Evolutionary conservation across 2,888 invertebrate genomes (phyloP).

Genomic region (Nomada hirtipes): DNA sequence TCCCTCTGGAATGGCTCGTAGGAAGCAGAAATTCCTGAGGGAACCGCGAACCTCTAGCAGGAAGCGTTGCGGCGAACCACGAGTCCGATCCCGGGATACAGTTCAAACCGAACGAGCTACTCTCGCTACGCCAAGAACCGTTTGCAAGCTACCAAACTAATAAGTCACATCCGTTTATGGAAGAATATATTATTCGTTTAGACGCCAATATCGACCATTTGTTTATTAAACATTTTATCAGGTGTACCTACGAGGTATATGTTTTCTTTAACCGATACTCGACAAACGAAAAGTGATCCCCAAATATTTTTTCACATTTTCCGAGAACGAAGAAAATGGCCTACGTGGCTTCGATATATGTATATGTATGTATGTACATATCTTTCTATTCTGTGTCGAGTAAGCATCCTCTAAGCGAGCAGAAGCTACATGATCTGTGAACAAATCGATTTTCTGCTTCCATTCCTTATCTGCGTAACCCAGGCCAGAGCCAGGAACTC

Average conservation of each 20-base stretch:
- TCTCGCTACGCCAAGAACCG: slow-evolving; percentile 89
- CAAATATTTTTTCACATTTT: slow-evolving; percentile 38
- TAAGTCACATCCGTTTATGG: not conserved
- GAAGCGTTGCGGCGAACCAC: slow-evolving; percentile 93
- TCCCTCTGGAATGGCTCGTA: slow-evolving; percentile 69
- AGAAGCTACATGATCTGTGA: slow-evolving; percentile 68
- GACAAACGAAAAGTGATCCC: too few species aligned
- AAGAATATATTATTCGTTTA: slow-evolving; percentile 6
- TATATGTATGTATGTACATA: slow-evolving; percentile 19
- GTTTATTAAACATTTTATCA: not conserved
- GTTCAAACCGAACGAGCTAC: slow-evolving; percentile 88
- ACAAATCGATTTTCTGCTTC: slow-evolving; percentile 71
- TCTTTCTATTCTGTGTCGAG: slow-evolving; percentile 27
- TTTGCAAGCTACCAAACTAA: slow-evolving; percentile 60
- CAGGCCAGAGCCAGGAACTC: slow-evolving; percentile 52
- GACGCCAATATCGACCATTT: slow-evolving; percentile 13
- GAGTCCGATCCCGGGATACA: slow-evolving; percentile 87
- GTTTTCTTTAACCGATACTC: slow-evolving; percentile 5
- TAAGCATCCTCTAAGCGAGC: slow-evolving; percentile 57
- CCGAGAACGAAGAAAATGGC: slow-evolving; percentile 34
- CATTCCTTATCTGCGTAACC: slow-evolving; percentile 64
- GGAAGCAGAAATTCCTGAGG: slow-evolving; percentile 78
- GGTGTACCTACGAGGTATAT: not conserved
- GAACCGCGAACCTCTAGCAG: slow-evolving; percentile 89
- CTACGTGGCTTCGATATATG: slow-evolving; percentile 16